Conservation (phyloP, 1,140 invertebrate species). For the Drosophila sulfurigaster region DNA sequence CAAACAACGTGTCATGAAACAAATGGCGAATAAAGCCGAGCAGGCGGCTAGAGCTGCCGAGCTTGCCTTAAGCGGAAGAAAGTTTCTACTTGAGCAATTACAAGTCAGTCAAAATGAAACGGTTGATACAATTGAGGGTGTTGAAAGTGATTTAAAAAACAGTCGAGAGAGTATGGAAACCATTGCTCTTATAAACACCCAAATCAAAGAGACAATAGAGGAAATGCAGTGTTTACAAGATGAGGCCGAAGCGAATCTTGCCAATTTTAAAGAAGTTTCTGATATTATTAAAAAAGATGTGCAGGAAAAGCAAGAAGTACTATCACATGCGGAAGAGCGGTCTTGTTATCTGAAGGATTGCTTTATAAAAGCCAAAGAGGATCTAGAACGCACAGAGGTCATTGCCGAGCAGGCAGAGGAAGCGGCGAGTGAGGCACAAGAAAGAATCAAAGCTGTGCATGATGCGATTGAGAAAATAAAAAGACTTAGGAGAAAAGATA, state of each 20-base stretch:
- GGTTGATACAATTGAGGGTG: conserved; percentile 25
- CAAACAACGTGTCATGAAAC: conserved; percentile 9
- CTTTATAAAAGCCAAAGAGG: conserved; percentile 6
- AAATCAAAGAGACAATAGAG: background rate
- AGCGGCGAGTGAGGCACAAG: conserved; percentile 44
- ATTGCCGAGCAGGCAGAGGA: conserved; percentile 33
- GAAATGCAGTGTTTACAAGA: conserved; percentile 8
- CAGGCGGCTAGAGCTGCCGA: conserved; percentile 44
- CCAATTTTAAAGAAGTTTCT: background rate
- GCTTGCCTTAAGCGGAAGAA: conserved; percentile 31
- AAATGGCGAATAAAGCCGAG: conserved; percentile 38
- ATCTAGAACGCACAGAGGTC: conserved; percentile 25
- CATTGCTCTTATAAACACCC: background rate
- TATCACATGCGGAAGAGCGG: background rate
- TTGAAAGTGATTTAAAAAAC: conserved; percentile 2
- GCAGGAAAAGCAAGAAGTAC: conserved; percentile 14
- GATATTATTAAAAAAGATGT: background rate
- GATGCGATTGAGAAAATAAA: conserved; percentile 24
- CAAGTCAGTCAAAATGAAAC: conserved; percentile 10
- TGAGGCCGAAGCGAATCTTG: background rate
- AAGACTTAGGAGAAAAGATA: conserved; percentile 29
- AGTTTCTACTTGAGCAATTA: conserved; percentile 40
- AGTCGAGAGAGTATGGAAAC: conserved; percentile 1
- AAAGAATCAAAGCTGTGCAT: conserved; percentile 10
- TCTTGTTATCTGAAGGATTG: conserved; percentile 14